phyloP scores from a whole-genome alignment of 2,888 invertebrate species.

The Drosophila maculinotata region DNA sequence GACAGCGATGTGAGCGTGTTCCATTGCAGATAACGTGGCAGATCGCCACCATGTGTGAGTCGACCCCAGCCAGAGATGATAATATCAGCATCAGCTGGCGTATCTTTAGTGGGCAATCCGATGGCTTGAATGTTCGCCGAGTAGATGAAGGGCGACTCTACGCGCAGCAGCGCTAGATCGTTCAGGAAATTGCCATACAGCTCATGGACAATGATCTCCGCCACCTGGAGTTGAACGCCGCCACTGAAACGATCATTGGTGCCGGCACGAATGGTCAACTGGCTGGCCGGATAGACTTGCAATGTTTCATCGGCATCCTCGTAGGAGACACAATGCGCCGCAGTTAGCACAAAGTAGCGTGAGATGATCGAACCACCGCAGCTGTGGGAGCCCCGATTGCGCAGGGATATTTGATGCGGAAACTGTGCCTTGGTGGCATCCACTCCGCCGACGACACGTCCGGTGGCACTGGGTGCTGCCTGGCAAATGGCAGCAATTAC shows the following conservation, averaged over 20 bases:
- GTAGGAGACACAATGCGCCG: constrained; percentile 58
- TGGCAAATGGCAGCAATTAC: constrained; percentile 15
- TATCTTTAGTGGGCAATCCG: constrained; percentile 62
- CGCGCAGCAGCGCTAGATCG: constrained; percentile 74
- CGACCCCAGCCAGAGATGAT: constrained; percentile 81
- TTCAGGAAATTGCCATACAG: constrained; percentile 70
- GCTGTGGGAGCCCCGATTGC: constrained; percentile 49
- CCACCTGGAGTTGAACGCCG: constrained; percentile 71
- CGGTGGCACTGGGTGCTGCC: constrained; percentile 1
- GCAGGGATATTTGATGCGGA: constrained; percentile 67
- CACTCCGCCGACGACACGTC: constrained; percentile 65
- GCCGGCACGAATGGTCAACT: constrained; percentile 69
- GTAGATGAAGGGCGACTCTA: constrained; percentile 65
- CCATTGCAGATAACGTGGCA: constrained; percentile 73
- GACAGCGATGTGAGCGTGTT: constrained; percentile 62
- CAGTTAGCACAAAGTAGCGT: constrained; percentile 60
- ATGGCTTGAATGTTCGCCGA: constrained; percentile 70
- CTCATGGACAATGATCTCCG: constrained; percentile 67
- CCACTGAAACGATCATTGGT: constrained; percentile 71
- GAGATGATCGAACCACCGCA: constrained; percentile 67
- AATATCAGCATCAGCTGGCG: constrained; percentile 59
- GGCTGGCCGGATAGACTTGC: neutral
- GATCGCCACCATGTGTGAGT: constrained; percentile 54
- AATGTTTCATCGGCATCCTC: neutral
- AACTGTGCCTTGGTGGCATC: constrained; percentile 57